Base-by-base conservation (phyloP, 2,113 vertebrate genomes). In the Myiozetetes cayanensis region DNA sequence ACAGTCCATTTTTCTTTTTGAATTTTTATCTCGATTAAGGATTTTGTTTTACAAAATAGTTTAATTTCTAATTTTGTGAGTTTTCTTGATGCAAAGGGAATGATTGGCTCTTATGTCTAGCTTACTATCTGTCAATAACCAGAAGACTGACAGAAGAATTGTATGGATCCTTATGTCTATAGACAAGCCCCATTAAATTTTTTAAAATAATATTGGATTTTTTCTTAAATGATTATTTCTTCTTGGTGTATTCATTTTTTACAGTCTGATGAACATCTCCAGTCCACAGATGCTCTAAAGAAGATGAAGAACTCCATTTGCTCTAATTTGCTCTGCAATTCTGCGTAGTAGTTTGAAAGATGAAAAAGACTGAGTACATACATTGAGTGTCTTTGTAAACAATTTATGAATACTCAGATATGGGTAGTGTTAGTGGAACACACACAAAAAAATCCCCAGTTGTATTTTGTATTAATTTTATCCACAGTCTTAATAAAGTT, bases 81-180 rank as follows among this genome's bases (percentile, higher is more conserved):
- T 82, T 85, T 88, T 77, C 21, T 47, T 83, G 12, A 25, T 27
- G 41, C 8, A 30, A 86, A 90, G 16, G 3, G 31, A 56, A 59
- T 35, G 10, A 49, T 3, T 56, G 24, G 0, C 13, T 41, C 7
- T 25, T 83, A 59, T 12, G 2, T 10, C 41, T 35, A 39, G 17
- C 14, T 74, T 85, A 24, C 2, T 62, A 27, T 47, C 37, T 53
- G 8, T 25, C 43, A 12, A 28, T 25, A 55, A 31, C 43, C 4
- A 37, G 44, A 77, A 46, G 41, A 77, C n/a, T 70, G 23, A 27
- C 10, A 55, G 30, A 71, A 50, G 27, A 85, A 14, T 59, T 91
- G 4, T 17, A 71, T 0, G 0, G 15, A 46, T 61, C 43, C 16
- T 59, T 41, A 8, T 8, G 2, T 39, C 71, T 37, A 56, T 14